phyloP scores from a whole-genome alignment of 2,113 vertebrate species.

The Crotalus helleri region DNA sequence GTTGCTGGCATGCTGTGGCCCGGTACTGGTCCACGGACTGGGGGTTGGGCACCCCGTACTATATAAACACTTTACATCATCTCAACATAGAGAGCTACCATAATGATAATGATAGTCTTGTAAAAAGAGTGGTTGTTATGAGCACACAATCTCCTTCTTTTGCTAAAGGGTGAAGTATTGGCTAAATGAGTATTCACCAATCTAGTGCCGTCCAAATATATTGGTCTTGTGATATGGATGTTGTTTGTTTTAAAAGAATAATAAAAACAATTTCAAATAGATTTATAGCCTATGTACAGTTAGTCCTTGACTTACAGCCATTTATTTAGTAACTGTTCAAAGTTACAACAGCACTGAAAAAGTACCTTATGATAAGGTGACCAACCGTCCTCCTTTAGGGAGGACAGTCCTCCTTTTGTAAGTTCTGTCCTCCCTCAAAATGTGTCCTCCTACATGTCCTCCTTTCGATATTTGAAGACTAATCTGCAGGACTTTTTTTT shows the following conservation, averaged over 20 bases:
- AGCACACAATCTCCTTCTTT: background rate
- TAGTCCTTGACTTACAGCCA: background rate
- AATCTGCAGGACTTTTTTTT: too few relatives aligned
- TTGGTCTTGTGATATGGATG: background rate
- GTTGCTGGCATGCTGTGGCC: too few relatives aligned
- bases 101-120: background rate
- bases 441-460: too few relatives aligned
- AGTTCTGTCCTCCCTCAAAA: too few relatives aligned
- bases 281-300: background rate
- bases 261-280: background rate
- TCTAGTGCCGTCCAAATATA: background rate
- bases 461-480: too few relatives aligned
- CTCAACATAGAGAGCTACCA: background rate
- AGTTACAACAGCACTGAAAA: background rate
- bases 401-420: too few relatives aligned
- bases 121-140: background rate
- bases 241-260: background rate
- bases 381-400: too few relatives aligned
- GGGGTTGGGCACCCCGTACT: background rate
- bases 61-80: background rate
- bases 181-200: background rate
- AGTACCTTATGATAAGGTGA: background rate
- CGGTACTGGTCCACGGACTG: too few relatives aligned
- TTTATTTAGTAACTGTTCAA: background rate
- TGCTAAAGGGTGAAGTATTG: background rate